Conservation (phyloP, 2,888 invertebrate species). For the Tachina fera region DNA sequence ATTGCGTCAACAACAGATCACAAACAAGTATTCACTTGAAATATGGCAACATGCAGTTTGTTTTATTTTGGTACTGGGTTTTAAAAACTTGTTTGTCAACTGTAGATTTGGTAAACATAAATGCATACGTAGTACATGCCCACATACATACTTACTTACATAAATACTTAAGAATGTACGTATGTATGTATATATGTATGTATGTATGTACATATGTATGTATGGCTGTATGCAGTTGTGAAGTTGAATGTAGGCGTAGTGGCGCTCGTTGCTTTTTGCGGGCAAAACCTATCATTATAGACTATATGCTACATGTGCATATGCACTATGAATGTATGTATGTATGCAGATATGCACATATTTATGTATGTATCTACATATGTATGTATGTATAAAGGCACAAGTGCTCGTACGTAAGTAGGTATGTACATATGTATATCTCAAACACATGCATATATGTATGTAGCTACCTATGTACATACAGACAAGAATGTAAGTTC, state of each 20-base stretch:
- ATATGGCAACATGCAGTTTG: slow-evolving; percentile 69
- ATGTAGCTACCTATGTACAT: too few relatives aligned
- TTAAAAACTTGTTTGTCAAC: slow-evolving; percentile 69
- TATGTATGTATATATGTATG: slow-evolving; percentile 1
- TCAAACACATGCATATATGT: too few relatives aligned
- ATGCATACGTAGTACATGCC: slow-evolving; percentile 17
- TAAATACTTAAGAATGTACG: neutral
- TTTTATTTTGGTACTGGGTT: slow-evolving; percentile 59
- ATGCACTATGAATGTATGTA: neutral
- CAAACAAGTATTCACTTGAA: slow-evolving; percentile 71
- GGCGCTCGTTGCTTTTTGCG: slow-evolving; percentile 60
- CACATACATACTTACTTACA: neutral
- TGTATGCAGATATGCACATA: neutral
- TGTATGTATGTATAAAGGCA: neutral
- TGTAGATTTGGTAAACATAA: slow-evolving; percentile 38
- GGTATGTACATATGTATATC: neutral
- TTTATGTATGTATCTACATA: neutral
- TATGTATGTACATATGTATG: slow-evolving; percentile 1
- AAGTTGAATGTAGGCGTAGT: slow-evolving; percentile 68
- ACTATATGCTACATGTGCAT: neutral
- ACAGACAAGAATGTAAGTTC: too few relatives aligned
- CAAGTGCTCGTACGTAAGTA: neutral
- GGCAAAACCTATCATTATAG: slow-evolving; percentile 1
- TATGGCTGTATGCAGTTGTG: slow-evolving; percentile 20
- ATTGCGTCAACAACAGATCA: slow-evolving; percentile 72